Percentiles rank a stretch among this genome's conserved stretches.
Conservation (phyloP, 2,888 invertebrate species). For the Germaria angustata region DNA sequence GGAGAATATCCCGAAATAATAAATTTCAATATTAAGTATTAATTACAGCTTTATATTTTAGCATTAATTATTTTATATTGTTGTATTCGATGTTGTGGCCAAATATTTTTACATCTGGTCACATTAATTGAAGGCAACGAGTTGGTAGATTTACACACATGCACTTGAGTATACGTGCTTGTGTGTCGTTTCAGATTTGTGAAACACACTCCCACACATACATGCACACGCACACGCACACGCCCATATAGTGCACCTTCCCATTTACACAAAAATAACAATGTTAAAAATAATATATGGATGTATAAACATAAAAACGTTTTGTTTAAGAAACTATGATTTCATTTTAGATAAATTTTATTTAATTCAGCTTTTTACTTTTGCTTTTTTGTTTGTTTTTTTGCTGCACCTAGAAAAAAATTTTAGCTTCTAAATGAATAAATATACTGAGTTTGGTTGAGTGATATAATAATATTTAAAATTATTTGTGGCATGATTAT, state of each 20-base stretch:
- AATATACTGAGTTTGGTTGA: neutral
- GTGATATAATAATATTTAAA: neutral
- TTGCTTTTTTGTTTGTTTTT: neutral
- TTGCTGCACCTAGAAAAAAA: constrained; percentile 24
- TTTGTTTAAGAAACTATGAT: constrained; percentile 41
- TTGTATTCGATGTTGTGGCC: no score
- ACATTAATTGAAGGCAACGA: neutral
- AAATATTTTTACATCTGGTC: no score
- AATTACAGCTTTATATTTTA: no score
- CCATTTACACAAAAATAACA: constrained; percentile 5
- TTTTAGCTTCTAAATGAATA: neutral
- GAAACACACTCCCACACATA: neutral
- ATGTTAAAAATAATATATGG: neutral
- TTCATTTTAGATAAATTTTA: constrained; percentile 43
- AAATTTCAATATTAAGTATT: no score
- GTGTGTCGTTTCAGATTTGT: neutral
- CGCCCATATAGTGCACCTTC: neutral
- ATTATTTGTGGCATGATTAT: neutral
- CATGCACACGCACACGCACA: neutral
- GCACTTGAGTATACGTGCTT: neutral
- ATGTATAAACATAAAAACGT: neutral
- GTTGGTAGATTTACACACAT: neutral
- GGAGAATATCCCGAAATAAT: no score
- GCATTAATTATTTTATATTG: no score
- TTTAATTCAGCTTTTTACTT: neutral